These are phyloP conservation scores for Podarcis raffonei DNA, from an alignment of 2,113 vertebrate genomes.

Conservation along the genomic window DNA sequence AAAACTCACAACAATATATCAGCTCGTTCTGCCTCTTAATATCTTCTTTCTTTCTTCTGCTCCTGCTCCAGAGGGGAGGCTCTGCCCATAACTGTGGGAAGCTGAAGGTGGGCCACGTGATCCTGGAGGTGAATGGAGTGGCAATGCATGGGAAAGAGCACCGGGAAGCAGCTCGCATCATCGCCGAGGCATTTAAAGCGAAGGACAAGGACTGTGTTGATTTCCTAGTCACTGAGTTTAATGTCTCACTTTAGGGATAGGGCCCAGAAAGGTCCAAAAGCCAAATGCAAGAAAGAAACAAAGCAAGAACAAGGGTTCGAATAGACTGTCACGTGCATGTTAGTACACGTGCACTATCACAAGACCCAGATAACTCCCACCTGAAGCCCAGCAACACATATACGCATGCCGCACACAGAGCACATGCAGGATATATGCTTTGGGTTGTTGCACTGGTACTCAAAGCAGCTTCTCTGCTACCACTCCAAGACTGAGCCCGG, in stretches of 20 bases:
- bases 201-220: slow-evolving; percentile 93
- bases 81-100: slow-evolving; percentile 95
- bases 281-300: background rate
- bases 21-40: background rate
- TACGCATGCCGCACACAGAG: background rate
- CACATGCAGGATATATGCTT: background rate
- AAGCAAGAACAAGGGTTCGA: background rate
- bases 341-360: background rate
- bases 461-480: background rate
- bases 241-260: slow-evolving; percentile 87
- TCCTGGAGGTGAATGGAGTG: slow-evolving; percentile 92
- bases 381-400: too few species aligned
- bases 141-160: slow-evolving; percentile 90
- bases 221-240: slow-evolving; percentile 97
- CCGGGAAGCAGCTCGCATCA: slow-evolving; percentile 90
- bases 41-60: background rate
- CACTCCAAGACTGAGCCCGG: background rate
- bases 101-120: slow-evolving; percentile 96
- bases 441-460: background rate
- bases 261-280: background rate
- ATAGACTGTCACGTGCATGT: background rate
- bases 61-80: slow-evolving; percentile 83
- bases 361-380: background rate
- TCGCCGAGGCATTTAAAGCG: slow-evolving; percentile 96
- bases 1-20: background rate